These are phyloP conservation scores for Byasa hedistus DNA, from an alignment of 2,888 invertebrate genomes.

Conservation along the genomic window DNA sequence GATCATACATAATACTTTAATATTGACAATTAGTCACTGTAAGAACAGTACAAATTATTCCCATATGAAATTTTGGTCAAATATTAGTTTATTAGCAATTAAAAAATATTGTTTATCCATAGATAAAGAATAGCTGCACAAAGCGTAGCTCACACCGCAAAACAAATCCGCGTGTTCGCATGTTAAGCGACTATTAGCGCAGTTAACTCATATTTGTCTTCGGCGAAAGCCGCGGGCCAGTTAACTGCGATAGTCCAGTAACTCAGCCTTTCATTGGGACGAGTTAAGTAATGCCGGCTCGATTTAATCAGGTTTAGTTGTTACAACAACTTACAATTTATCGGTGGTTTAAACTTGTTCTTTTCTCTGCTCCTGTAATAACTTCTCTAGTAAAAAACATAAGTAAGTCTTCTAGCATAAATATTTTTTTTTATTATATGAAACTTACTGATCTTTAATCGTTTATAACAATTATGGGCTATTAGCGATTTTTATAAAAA, in stretches of 20 bases:
- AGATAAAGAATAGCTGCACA: neutral
- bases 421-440: too few relatives aligned
- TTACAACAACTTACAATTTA: conserved; percentile 1
- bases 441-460: too few relatives aligned
- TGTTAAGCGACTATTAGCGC: conserved; percentile 43
- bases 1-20: too few relatives aligned
- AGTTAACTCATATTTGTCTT: conserved; percentile 46
- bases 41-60: too few relatives aligned
- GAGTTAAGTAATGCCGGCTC: conserved; percentile 8
- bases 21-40: too few relatives aligned
- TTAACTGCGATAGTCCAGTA: conserved; percentile 35
- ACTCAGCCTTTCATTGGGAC: conserved; percentile 28
- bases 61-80: too few relatives aligned
- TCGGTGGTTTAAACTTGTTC: neutral
- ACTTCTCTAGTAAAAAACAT: too few relatives aligned
- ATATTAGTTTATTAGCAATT: too few relatives aligned
- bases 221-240: conserved; percentile 32
- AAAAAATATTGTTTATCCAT: too few relatives aligned
- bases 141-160: conserved; percentile 5
- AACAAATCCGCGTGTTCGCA: conserved; percentile 39
- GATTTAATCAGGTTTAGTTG: conserved; percentile 16
- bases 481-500: too few relatives aligned
- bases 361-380: neutral
- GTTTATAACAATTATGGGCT: too few relatives aligned
- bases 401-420: too few relatives aligned